phyloP scores from a whole-genome alignment of 2,797 vertebrate genomes.

The Lacerta viridis region DNA sequence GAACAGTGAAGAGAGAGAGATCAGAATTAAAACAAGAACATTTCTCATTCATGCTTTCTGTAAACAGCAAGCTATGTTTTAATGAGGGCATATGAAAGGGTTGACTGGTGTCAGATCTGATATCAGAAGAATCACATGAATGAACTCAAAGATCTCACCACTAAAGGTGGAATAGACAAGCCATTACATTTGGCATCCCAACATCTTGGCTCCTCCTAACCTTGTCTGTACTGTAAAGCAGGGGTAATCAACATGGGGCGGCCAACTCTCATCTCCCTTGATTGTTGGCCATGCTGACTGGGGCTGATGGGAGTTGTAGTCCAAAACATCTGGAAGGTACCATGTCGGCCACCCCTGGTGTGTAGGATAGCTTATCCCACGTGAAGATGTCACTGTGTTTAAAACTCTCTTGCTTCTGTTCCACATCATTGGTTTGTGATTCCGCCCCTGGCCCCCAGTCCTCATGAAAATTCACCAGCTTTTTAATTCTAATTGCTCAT shows the following conservation, averaged over 20 bases:
- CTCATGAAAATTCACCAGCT: too few relatives aligned
- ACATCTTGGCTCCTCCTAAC: background rate
- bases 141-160: background rate
- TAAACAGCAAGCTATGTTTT: conserved; percentile 34
- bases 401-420: background rate
- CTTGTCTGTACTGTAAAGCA: too few relatives aligned
- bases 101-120: background rate
- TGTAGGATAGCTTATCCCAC: background rate
- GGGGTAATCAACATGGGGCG: too few relatives aligned
- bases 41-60: conserved; percentile 24
- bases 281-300: too few relatives aligned
- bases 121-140: background rate
- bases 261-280: too few relatives aligned
- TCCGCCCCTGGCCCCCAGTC: too few relatives aligned
- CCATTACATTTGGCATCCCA: background rate
- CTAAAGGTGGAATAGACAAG: background rate
- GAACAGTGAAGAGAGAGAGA: conserved; percentile 36
- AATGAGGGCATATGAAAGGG: background rate
- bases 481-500: too few relatives aligned
- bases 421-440: background rate
- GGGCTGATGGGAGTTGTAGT: too few relatives aligned
- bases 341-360: too few relatives aligned
- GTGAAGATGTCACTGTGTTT: background rate
- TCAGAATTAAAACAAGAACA: conserved; percentile 26
- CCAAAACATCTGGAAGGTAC: too few relatives aligned